Percentiles rank a stretch among this genome's conserved stretches.
Conservation (phyloP, 2,113 vertebrate species). For the Phrynosoma platyrhinos region DNA sequence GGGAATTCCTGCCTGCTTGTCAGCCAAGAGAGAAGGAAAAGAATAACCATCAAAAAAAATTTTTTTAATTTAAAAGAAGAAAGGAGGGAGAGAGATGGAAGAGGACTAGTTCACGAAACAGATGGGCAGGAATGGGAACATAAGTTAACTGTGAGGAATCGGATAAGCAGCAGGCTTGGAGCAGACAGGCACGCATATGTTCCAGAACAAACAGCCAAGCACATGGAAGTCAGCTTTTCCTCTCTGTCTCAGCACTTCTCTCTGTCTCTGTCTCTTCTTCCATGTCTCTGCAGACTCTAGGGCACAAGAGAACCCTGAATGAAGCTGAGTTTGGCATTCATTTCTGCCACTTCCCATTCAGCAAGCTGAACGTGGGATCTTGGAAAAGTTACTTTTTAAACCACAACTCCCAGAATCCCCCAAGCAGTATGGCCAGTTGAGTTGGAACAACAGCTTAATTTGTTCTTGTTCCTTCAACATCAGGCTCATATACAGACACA, state of each 20-base stretch:
- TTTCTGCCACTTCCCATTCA: background rate
- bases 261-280: background rate
- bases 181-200: slow-evolving; percentile 81
- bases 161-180: slow-evolving; percentile 83
- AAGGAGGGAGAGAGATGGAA: slow-evolving; percentile 36
- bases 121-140: slow-evolving; percentile 81
- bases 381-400: background rate
- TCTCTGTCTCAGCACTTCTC: background rate
- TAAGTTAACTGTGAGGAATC: slow-evolving; percentile 83
- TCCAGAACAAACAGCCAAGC: slow-evolving; percentile 63
- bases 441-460: too few relatives aligned
- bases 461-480: too few relatives aligned
- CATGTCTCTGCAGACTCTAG: background rate
- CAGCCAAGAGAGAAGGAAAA: fast-evolving
- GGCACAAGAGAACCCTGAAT: background rate
- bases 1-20: background rate
- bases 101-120: slow-evolving; percentile 63
- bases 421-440: background rate
- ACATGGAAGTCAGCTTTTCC: background rate
- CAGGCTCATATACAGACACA: too few relatives aligned
- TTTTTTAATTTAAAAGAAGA: slow-evolving; percentile 5
- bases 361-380: too few relatives aligned
- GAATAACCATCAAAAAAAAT: background rate
- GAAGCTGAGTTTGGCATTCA: background rate
- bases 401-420: background rate